Evolutionary conservation across 2,797 vertebrate genomes (phyloP), one percentile per base, ranked within the genome.

Genomic region (Graptemys geographica): DNA sequence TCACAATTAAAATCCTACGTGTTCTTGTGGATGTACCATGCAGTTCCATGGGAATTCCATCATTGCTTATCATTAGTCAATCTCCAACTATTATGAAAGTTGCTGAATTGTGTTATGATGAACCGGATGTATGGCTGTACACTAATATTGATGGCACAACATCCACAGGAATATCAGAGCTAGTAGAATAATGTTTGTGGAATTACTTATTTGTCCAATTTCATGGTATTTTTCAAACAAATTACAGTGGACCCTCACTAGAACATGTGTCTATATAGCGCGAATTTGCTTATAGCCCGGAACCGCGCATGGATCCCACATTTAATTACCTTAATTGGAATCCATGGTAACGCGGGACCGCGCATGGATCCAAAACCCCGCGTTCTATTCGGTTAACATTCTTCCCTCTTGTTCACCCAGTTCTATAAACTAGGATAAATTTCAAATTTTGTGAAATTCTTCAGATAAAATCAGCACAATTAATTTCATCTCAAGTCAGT

Each of bases 1-100:
- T 84, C 33, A 13, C 5, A 2, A 0, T 31, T n/a, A 57, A 72
- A 49, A 79, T 33, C 28, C 3, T 0, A 1, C 25, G 2, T 85
- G n/a, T 55, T 89, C 37, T 8, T 49, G n/a, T 6, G 86, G 74
- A 91, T 3, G 2, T 5, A 72, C 10, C 1, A 84, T 37, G 16
- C 74, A 57, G 7, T 5, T 62, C 49, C 1, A 0, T 52, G 51
- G 27, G 16, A 51, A 52, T 52, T 8, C 28, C 47, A 51, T 79
- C 27, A 41, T 78, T 16, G 28, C 3, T 41, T 44, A 53, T 18
- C 27, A 31, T 79, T n/a, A 53, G 31, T 79, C 28, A 33, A 79
- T 79, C 52, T 37, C n/a, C 51, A 41, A 15, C 15, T 53, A 52
- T 21, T 79, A 49, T 62, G 49, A 33, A 23, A 9, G 4, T 31